Evolutionary conservation across 2,888 invertebrate species (phyloP).

Genomic region (Sphinx pinastri): DNA sequence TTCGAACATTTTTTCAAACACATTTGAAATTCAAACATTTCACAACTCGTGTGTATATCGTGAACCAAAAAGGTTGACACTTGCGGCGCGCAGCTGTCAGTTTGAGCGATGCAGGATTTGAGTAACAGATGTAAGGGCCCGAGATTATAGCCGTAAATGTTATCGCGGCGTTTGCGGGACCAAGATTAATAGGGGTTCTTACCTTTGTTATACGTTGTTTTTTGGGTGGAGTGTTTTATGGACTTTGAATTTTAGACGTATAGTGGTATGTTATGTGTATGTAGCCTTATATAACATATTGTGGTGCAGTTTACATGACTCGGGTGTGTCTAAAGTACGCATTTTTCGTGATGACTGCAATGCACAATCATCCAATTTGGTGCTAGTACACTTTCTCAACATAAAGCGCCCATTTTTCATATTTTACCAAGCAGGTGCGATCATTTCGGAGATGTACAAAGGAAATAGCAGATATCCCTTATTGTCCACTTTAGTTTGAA

Average conservation of each 20-base stretch:
- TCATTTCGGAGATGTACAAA: too few species aligned
- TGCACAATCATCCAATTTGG: too few species aligned
- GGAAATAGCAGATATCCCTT: too few species aligned
- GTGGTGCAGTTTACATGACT: too few species aligned
- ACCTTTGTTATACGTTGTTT: constrained; percentile 18
- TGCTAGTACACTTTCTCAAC: too few species aligned
- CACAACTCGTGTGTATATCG: not conserved
- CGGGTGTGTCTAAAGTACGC: too few species aligned
- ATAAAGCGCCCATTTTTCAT: too few species aligned
- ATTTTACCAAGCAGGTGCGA: too few species aligned
- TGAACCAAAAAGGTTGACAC: constrained; percentile 25
- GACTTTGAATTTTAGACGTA: constrained; percentile 43
- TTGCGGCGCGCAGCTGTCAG: constrained; percentile 65
- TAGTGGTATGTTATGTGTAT: not conserved
- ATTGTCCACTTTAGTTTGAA: too few species aligned
- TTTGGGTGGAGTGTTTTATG: constrained; percentile 14
- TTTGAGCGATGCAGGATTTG: constrained; percentile 68
- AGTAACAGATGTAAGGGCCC: constrained; percentile 63
- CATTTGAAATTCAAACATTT: not conserved
- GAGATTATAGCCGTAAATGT: constrained; percentile 72
- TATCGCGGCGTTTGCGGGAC: constrained; percentile 65
- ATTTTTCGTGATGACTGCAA: too few species aligned
- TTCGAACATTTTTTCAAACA: not conserved
- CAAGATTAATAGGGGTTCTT: constrained; percentile 65
- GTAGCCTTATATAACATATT: too few species aligned